Percentiles rank a stretch among this genome's conserved stretches.
Evolutionary conservation across 53 echinoderm and acorn worm genomes (phyloP).

Genomic region (Echinometra lucunter): DNA sequence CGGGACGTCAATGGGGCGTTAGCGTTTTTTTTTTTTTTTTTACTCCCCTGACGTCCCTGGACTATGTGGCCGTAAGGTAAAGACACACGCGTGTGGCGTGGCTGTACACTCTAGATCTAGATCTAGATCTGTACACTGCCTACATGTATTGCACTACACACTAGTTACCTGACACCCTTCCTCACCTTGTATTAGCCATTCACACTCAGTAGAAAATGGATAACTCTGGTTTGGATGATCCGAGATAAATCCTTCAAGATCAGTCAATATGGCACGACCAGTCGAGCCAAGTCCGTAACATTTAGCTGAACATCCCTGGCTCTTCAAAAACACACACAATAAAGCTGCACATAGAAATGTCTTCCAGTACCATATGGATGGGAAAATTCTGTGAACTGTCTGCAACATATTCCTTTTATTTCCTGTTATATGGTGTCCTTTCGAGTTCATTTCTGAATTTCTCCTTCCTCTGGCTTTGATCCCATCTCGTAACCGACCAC

Average conservation of each 20-base stretch:
- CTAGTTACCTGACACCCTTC: neutral
- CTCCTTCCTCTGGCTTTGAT: neutral
- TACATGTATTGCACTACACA: no score
- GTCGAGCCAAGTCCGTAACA: conserved; percentile 61
- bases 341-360: conserved; percentile 29
- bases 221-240: conserved; percentile 74
- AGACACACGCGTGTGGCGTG: no score
- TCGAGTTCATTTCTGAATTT: neutral
- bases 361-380: conserved; percentile 9
- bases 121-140: no score
- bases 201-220: conserved; percentile 78
- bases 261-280: conserved; percentile 52
- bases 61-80: no score
- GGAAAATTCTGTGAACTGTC: neutral
- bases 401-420: neutral
- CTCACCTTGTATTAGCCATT: conserved; percentile 93
- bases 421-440: neutral
- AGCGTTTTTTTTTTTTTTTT: no score
- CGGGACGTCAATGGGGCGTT: neutral
- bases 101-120: no score
- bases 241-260: conserved; percentile 49
- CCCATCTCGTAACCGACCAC: conserved; percentile 34
- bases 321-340: conserved; percentile 56
- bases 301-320: neutral
- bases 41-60: no score